Conservation (phyloP, 2,113 vertebrate species). For the Hypomesus transpacificus region DNA sequence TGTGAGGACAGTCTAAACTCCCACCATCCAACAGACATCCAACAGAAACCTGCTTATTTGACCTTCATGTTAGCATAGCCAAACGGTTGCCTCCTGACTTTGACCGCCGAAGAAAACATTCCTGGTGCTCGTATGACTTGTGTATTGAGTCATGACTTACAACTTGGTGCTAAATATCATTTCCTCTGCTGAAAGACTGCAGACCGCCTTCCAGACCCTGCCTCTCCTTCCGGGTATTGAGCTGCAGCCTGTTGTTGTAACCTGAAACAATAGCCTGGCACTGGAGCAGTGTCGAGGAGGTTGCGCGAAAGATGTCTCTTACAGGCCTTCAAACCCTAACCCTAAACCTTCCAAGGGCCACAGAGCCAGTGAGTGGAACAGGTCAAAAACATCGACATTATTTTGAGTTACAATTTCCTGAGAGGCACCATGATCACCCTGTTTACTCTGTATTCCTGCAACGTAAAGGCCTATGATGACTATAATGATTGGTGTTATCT, state of each 20-base stretch:
- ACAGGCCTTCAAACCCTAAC: too few species aligned
- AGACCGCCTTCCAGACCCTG: constrained; percentile 6
- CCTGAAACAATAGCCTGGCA: constrained; percentile 58
- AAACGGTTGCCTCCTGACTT: too few species aligned
- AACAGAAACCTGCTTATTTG: constrained; percentile 5
- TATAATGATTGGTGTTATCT: constrained; percentile 45
- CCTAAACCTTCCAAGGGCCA: background rate
- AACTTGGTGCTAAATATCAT: constrained; percentile 32
- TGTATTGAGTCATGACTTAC: constrained; percentile 32
- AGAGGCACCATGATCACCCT: background rate
- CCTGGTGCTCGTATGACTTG: constrained; percentile 33
- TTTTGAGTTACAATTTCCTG: background rate
- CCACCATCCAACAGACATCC: background rate
- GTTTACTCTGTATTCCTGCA: background rate
- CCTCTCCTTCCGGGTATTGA: constrained; percentile 57
- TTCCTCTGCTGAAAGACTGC: constrained; percentile 39
- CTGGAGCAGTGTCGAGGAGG: constrained; percentile 17
- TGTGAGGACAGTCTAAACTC: too few species aligned
- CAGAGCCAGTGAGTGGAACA: background rate
- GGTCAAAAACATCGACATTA: background rate
- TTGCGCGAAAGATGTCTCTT: background rate
- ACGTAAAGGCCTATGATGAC: background rate
- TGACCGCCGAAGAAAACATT: constrained; percentile 4
- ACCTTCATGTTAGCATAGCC: background rate
- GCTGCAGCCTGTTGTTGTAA: constrained; percentile 50